A percentile compares a stretch with the other conserved stretches of the same genome.
phyloP scores from a whole-genome alignment of 2,888 invertebrate genomes.

The Imbricaverruca yamaguchii region DNA sequence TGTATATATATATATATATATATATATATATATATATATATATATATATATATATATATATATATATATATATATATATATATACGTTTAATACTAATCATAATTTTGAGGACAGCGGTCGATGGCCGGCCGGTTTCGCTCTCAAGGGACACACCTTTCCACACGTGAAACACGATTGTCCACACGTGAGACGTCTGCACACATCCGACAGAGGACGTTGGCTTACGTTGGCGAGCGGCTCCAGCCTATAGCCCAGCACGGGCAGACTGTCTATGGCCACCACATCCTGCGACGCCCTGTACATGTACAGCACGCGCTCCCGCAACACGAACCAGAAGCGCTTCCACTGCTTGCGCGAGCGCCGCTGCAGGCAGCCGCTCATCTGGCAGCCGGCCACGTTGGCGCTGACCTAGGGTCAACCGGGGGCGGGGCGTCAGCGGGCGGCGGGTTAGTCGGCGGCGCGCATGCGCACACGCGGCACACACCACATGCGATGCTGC shows the following conservation, averaged over 20 bases:
- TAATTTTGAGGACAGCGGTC: too few relatives aligned
- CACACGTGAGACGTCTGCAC: too few relatives aligned
- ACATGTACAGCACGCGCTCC: constrained; percentile 47
- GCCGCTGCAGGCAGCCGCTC: constrained; percentile 48
- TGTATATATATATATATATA: too few relatives aligned
- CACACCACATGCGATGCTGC: background rate
- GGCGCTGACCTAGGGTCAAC: constrained; percentile 36
- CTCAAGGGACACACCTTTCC: too few relatives aligned
- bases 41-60: too few relatives aligned
- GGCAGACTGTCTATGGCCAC: constrained; percentile 48
- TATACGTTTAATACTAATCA: too few relatives aligned
- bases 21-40: too few relatives aligned
- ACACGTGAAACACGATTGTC: too few relatives aligned
- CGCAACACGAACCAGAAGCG: constrained; percentile 51
- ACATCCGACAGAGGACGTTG: too few relatives aligned
- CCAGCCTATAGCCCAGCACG: constrained; percentile 48
- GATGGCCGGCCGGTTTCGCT: too few relatives aligned
- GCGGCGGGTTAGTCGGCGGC: background rate
- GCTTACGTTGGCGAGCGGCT: background rate
- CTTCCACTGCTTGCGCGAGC: constrained; percentile 46
- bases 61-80: too few relatives aligned
- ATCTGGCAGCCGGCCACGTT: constrained; percentile 48
- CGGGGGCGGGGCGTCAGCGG: background rate
- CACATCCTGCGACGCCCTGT: constrained; percentile 51
- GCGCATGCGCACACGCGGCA: constrained; percentile 11